These are phyloP conservation scores for Contarinia nasturtii DNA, from an alignment of 1,140 invertebrate species.

Conservation along the genomic window DNA sequence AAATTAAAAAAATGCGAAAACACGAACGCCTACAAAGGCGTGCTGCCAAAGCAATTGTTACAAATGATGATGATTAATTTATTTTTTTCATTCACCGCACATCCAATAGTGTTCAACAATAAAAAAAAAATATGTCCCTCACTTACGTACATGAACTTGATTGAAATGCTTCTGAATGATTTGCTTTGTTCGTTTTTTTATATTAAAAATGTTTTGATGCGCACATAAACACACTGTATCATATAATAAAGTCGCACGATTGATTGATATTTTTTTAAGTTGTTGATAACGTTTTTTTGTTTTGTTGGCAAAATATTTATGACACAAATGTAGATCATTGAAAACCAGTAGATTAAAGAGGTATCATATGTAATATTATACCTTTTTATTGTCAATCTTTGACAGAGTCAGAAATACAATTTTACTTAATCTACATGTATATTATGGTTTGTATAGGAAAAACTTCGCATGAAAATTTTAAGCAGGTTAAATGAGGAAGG, in stretches of 20 bases:
- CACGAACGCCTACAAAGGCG: slow-evolving; percentile 23
- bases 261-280: too few relatives aligned
- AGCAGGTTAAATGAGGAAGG: slow-evolving; percentile 59
- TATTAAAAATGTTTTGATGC: too few relatives aligned
- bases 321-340: background rate
- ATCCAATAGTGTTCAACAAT: background rate
- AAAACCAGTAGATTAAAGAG: background rate
- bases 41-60: slow-evolving; percentile 17
- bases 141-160: too few relatives aligned
- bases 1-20: slow-evolving; percentile 53
- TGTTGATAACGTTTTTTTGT: background rate
- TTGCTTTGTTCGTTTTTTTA: background rate
- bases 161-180: background rate
- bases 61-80: slow-evolving; percentile 13
- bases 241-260: too few relatives aligned
- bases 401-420: background rate
- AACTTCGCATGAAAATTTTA: slow-evolving; percentile 57
- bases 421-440: slow-evolving; percentile 5
- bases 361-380: background rate
- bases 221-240: too few relatives aligned
- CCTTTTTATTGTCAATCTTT: background rate
- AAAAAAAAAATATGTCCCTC: background rate
- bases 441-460: slow-evolving; percentile 34
- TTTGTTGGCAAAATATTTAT: background rate
- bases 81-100: background rate